These are phyloP conservation scores for Cavia porcellus DNA, from an alignment of 2,113 vertebrate genomes.

Conservation along the genomic window DNA sequence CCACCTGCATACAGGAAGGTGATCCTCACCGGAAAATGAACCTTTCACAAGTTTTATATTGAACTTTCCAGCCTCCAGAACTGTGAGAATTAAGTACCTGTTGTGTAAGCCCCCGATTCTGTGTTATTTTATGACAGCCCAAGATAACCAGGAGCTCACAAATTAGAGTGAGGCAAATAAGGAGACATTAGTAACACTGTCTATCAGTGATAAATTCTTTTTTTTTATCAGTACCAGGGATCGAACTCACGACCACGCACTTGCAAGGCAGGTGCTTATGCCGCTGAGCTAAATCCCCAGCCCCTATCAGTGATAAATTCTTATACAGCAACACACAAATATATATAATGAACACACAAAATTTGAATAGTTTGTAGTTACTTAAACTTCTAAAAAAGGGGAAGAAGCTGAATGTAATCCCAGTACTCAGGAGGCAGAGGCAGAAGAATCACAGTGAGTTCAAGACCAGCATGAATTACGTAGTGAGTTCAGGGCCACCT, in stretches of 20 bases:
- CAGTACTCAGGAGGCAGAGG: neutral
- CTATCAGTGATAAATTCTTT: neutral
- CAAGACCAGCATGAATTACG: neutral
- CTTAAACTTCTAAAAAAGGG: neutral
- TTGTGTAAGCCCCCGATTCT: neutral
- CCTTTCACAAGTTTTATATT: neutral
- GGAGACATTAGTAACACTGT: accelerated
- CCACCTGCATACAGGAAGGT: neutral
- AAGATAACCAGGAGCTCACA: neutral
- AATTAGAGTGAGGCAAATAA: neutral
- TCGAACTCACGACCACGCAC: too few species aligned
- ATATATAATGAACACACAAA: neutral
- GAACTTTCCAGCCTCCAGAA: neutral
- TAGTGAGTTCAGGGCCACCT: neutral
- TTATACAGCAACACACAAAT: neutral
- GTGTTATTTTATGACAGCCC: neutral
- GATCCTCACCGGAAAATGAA: neutral
- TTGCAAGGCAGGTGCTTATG: too few species aligned
- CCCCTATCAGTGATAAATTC: neutral
- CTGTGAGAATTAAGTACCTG: neutral
- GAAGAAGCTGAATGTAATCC: neutral
- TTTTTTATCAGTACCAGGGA: too few species aligned
- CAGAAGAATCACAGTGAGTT: neutral
- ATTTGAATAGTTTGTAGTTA: neutral
- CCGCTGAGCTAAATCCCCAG: too few species aligned